Evolutionary conservation across 1,140 invertebrate species (phyloP).

Genomic region (Marisa cornuarietis): DNA sequence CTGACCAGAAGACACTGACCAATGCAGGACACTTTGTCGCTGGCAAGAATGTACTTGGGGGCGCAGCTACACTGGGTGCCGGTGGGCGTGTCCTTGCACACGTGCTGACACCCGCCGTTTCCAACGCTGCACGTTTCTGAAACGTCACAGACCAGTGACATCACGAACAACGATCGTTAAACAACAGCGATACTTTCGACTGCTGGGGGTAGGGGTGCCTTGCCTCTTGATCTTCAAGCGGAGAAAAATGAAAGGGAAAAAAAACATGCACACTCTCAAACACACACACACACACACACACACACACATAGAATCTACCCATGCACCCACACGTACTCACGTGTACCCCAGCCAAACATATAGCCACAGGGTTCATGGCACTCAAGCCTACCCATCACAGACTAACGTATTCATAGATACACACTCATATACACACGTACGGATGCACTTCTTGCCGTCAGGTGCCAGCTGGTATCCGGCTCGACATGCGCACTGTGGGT

Average conservation of each 20-base stretch:
- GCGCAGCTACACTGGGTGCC: constrained; percentile 75
- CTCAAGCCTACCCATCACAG: too few species aligned
- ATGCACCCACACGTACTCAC: neutral
- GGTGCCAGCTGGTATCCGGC: constrained; percentile 51
- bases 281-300: neutral
- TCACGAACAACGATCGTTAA: neutral
- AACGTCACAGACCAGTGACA: neutral
- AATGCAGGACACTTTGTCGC: constrained; percentile 70
- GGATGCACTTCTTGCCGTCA: constrained; percentile 54
- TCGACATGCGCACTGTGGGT: constrained; percentile 50
- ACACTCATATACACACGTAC: constrained; percentile 27
- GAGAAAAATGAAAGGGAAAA: neutral
- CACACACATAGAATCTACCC: neutral
- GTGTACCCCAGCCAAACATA: neutral
- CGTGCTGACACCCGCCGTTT: constrained; percentile 65
- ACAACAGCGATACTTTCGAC: too few species aligned
- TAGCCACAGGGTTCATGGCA: neutral
- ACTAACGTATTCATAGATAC: too few species aligned
- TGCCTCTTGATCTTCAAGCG: too few species aligned
- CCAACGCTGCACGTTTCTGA: constrained; percentile 60
- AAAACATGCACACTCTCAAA: too few species aligned
- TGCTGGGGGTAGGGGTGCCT: too few species aligned
- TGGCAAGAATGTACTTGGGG: constrained; percentile 71
- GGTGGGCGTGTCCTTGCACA: constrained; percentile 73
- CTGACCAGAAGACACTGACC: constrained; percentile 42